These are phyloP conservation scores for Mormyrus iriodes DNA, from an alignment of 2,113 vertebrate genomes.

Conservation along the genomic window DNA sequence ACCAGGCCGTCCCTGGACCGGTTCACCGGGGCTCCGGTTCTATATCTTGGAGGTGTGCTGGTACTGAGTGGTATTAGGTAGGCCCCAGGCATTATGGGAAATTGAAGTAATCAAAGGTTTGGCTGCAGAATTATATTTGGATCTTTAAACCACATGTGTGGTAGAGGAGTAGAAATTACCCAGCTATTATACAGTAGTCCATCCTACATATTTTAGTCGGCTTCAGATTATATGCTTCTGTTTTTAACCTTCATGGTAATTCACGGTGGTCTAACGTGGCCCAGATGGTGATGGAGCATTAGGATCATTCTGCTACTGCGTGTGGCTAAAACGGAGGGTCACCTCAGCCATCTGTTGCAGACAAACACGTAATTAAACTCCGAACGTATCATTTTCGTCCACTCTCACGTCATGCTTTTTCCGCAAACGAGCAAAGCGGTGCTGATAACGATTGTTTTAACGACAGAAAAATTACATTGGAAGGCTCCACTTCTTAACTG, in stretches of 20 bases:
- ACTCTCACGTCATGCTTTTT: background rate
- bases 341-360: background rate
- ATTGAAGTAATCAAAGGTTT: background rate
- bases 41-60: background rate
- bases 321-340: background rate
- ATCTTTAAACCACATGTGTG: background rate
- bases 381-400: background rate
- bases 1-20: background rate
- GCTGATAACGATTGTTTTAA: background rate
- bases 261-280: background rate
- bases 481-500: background rate
- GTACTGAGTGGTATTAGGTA: background rate
- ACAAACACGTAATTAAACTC: background rate
- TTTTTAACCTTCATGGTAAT: background rate
- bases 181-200: slow-evolving; percentile 3
- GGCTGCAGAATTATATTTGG: background rate
- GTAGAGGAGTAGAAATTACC: background rate
- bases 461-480: background rate
- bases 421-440: background rate
- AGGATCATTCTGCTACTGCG: background rate
- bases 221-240: background rate
- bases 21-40: background rate
- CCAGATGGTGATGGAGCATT: background rate
- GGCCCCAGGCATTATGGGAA: background rate
- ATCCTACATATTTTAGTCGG: background rate